A percentile compares a stretch with the other conserved stretches of the same genome.
These are phyloP conservation scores for Fregetta grallaria DNA, from an alignment of 2,113 vertebrate species.

Conservation along the genomic window DNA sequence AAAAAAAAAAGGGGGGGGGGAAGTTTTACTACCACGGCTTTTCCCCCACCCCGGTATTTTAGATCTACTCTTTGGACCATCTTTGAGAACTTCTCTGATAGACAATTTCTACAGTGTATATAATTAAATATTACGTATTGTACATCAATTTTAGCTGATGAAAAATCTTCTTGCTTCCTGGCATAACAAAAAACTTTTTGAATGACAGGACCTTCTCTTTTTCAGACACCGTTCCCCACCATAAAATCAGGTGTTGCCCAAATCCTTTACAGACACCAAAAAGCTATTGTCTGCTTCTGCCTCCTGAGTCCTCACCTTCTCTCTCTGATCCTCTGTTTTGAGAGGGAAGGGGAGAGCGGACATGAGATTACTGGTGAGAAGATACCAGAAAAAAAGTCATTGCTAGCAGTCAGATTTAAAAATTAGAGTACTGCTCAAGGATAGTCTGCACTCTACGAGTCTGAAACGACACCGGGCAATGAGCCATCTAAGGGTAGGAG, in stretches of 20 bases:
- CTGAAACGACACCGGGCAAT: background rate
- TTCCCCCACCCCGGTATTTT: fast-evolving
- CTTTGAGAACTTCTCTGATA: background rate
- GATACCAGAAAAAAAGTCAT: background rate
- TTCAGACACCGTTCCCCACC: background rate
- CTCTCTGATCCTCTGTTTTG: background rate
- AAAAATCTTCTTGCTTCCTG: background rate
- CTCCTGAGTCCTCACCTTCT: background rate
- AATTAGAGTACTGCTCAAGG: background rate
- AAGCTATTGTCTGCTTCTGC: background rate
- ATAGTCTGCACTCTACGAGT: background rate
- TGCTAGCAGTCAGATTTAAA: background rate
- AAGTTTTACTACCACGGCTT: background rate
- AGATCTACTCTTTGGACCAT: background rate
- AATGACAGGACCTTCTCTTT: background rate
- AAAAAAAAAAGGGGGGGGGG: too few species aligned
- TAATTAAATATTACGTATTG: background rate
- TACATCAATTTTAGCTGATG: background rate
- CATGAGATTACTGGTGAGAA: background rate
- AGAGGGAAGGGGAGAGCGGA: background rate
- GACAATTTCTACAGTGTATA: background rate
- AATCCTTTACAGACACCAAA: background rate
- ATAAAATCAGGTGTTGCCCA: background rate
- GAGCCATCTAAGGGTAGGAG: background rate
- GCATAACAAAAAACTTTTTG: background rate